A percentile compares a stretch with the other conserved stretches of the same genome.
phyloP scores from a whole-genome alignment of 2,797 vertebrate genomes.

The Hippoglossus hippoglossus region DNA sequence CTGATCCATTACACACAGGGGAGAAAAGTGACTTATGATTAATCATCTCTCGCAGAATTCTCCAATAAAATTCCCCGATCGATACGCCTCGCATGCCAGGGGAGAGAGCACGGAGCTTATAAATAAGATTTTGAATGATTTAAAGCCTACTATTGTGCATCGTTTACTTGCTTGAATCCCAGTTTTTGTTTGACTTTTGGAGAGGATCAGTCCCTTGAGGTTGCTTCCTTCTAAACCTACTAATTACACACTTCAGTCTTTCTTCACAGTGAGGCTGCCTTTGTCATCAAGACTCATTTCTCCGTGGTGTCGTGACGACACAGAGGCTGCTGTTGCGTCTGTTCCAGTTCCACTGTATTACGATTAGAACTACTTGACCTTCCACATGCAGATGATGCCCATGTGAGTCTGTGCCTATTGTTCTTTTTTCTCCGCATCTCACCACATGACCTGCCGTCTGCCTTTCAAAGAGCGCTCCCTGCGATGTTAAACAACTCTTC shows the following conservation, averaged over 20 bases:
- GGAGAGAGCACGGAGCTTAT: constrained; percentile 37
- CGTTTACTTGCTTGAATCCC: constrained; percentile 18
- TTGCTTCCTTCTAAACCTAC: background rate
- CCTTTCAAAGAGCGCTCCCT: constrained; percentile 31
- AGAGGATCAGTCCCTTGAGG: constrained; percentile 15
- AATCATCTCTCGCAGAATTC: constrained; percentile 63
- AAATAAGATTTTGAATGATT: constrained; percentile 34
- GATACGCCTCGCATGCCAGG: constrained; percentile 47
- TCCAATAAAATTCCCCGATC: constrained; percentile 55
- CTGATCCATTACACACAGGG: constrained; percentile 40
- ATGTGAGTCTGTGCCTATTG: constrained; percentile 34
- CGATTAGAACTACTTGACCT: constrained; percentile 71
- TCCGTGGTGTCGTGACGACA: constrained; percentile 8
- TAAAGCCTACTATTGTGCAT: constrained; percentile 22
- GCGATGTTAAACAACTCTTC: constrained; percentile 58
- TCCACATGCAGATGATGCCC: constrained; percentile 60
- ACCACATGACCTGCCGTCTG: constrained; percentile 38
- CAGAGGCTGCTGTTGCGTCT: background rate
- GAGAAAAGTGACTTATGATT: constrained; percentile 67
- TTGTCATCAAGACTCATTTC: constrained; percentile 39
- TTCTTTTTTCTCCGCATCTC: constrained; percentile 50
- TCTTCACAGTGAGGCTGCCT: constrained; percentile 25
- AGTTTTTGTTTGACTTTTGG: constrained; percentile 36
- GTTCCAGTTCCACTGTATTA: constrained; percentile 38
- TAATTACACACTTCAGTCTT: constrained; percentile 40